Percentiles rank a stretch among this genome's conserved stretches.
Conservation (phyloP, 2,888 invertebrate species). For the Protophormia terraenovae region DNA sequence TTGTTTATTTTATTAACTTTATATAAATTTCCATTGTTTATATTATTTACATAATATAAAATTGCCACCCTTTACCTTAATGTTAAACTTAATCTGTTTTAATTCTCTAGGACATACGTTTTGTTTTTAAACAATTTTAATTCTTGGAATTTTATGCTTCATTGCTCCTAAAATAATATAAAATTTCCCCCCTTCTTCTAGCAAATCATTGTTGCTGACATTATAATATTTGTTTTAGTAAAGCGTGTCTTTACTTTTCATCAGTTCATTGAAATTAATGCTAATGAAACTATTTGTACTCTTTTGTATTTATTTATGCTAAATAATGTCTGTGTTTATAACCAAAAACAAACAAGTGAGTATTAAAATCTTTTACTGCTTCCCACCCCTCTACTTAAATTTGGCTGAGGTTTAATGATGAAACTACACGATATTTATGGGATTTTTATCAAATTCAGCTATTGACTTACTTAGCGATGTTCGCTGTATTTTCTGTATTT, state of each 20-base stretch:
- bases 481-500: background rate
- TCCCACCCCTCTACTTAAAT: background rate
- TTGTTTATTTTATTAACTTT: too few relatives aligned
- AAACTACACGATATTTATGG: background rate
- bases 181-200: background rate
- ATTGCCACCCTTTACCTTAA: background rate
- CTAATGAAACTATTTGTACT: conserved; percentile 56
- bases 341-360: conserved; percentile 9
- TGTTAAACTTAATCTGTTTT: background rate
- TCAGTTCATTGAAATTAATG: conserved; percentile 34
- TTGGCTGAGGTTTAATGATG: background rate
- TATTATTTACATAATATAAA: background rate
- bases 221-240: background rate
- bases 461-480: background rate
- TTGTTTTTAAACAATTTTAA: background rate
- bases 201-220: background rate
- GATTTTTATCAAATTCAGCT: conserved; percentile 22
- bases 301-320: background rate
- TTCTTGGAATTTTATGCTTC: background rate
- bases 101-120: too few relatives aligned
- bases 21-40: too few relatives aligned
- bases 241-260: background rate
- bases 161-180: background rate
- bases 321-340: conserved; percentile 38
- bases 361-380: background rate